A percentile compares a stretch with the other conserved stretches of the same genome.
Evolutionary conservation across 1,140 invertebrate genomes (phyloP).

Genomic region (Anthonomus grandis): DNA sequence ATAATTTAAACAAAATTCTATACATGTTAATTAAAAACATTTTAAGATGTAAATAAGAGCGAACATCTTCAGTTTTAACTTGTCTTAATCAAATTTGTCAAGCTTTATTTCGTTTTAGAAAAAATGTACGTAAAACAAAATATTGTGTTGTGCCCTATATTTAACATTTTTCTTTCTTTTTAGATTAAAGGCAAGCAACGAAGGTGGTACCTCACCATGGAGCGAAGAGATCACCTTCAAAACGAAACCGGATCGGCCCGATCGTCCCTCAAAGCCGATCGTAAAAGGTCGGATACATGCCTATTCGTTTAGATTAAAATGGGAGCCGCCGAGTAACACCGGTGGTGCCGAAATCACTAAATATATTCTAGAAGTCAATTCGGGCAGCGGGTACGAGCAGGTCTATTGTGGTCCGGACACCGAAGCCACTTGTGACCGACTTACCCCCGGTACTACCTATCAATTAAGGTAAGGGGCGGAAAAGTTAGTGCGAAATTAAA

Average conservation of each 20-base stretch:
- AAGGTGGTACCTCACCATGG: slow-evolving; percentile 78
- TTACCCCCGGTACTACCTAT: slow-evolving; percentile 81
- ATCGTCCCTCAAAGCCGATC: slow-evolving; percentile 67
- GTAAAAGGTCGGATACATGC: slow-evolving; percentile 77
- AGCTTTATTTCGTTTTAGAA: too few species aligned
- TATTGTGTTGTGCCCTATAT: not conserved
- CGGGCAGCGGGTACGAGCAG: slow-evolving; percentile 62
- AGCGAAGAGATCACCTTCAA: slow-evolving; percentile 72
- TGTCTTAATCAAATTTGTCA: too few species aligned
- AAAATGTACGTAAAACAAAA: not conserved
- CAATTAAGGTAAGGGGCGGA: too few species aligned
- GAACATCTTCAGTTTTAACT: too few species aligned
- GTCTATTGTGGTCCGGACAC: slow-evolving; percentile 70
- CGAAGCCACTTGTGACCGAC: slow-evolving; percentile 74
- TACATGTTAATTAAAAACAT: too few species aligned
- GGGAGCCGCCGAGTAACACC: slow-evolving; percentile 76
- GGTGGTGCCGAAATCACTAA: slow-evolving; percentile 71
- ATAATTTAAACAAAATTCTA: too few species aligned
- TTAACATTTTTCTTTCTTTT: slow-evolving; percentile 8
- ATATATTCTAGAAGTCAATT: slow-evolving; percentile 68
- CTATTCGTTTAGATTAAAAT: slow-evolving; percentile 71
- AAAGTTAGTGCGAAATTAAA: too few species aligned
- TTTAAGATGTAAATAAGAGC: too few species aligned
- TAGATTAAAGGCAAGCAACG: slow-evolving; percentile 72
- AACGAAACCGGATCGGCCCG: slow-evolving; percentile 73